Percentiles rank a stretch among this genome's conserved stretches.
These are phyloP conservation scores for Sebastes kiyomatsui DNA, from an alignment of 2,797 vertebrate species.

Conservation along the genomic window DNA sequence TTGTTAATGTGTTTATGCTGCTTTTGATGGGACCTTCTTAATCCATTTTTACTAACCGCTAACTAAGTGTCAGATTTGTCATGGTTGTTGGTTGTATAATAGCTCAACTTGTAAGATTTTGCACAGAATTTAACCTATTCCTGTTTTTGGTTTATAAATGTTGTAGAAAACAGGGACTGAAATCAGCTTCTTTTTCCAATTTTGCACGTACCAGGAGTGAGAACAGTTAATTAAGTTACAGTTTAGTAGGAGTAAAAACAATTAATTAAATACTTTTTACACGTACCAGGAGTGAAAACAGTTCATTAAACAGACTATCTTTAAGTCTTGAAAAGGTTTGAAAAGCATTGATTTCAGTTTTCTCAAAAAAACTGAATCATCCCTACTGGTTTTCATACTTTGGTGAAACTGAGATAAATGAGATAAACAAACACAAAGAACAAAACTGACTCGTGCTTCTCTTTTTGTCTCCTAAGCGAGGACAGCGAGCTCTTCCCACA, in stretches of 20 bases:
- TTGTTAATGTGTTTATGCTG: not conserved
- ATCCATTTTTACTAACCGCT: not conserved
- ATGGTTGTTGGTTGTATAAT: not conserved
- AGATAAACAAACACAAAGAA: not conserved
- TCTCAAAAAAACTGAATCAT: not conserved
- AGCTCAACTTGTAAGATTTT: not conserved
- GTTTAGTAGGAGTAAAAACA: no score
- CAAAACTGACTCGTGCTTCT: conserved; percentile 1
- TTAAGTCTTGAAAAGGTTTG: not conserved
- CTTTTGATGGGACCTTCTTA: not conserved
- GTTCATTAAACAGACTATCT: not conserved
- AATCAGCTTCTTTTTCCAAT: not conserved
- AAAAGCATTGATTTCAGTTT: not conserved
- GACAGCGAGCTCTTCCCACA: conserved; percentile 88
- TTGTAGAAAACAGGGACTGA: not conserved
- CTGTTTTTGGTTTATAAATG: not conserved
- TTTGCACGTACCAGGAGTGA: no score
- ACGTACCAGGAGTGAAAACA: accelerated
- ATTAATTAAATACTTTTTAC: no score
- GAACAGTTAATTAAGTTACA: not conserved
- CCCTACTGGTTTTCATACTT: not conserved
- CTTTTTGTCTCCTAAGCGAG: conserved; percentile 76
- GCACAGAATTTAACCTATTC: not conserved
- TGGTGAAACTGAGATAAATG: not conserved
- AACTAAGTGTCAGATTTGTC: not conserved